A percentile compares a stretch with the other conserved stretches of the same genome.
phyloP scores from a whole-genome alignment of 2,888 invertebrate genomes.

The Coronaproctus castanopsis region DNA sequence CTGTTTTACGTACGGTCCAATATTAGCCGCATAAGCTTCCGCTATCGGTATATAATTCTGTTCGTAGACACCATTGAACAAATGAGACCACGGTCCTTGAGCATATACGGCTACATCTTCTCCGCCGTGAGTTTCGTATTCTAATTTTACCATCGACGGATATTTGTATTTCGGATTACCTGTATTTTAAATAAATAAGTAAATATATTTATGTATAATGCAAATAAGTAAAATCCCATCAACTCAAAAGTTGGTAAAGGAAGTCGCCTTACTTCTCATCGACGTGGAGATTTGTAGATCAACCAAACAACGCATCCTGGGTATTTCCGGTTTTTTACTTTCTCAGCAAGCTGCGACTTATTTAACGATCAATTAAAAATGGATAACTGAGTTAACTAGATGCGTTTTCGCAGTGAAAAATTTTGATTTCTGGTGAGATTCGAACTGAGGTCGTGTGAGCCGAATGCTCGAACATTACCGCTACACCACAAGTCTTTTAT shows the following conservation, averaged over 20 bases:
- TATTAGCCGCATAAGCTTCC: conserved; percentile 16
- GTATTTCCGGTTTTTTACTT: too few relatives aligned
- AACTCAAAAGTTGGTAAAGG: neutral
- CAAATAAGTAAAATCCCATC: neutral
- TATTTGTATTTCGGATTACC: conserved; percentile 3
- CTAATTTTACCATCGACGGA: conserved; percentile 13
- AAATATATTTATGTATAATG: neutral
- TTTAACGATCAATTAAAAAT: too few relatives aligned
- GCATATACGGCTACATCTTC: conserved; percentile 19
- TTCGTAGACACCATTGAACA: conserved; percentile 17
- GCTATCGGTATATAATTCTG: conserved; percentile 17
- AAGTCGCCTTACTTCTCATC: too few relatives aligned
- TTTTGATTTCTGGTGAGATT: too few relatives aligned
- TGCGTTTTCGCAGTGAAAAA: too few relatives aligned
- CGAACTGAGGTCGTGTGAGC: too few relatives aligned
- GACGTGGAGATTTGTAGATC: too few relatives aligned
- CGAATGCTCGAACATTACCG: too few relatives aligned
- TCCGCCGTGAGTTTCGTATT: conserved; percentile 17
- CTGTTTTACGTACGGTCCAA: conserved; percentile 1
- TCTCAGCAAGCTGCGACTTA: too few relatives aligned
- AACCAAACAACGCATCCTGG: too few relatives aligned
- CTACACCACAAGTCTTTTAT: too few relatives aligned
- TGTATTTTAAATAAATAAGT: conserved; percentile 1
- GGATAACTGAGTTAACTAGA: too few relatives aligned
- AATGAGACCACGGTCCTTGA: conserved; percentile 18